Percentiles rank a stretch among this genome's conserved stretches.
Conservation (phyloP, 1,140 invertebrate genomes). For the Trachelipus rathkii region DNA sequence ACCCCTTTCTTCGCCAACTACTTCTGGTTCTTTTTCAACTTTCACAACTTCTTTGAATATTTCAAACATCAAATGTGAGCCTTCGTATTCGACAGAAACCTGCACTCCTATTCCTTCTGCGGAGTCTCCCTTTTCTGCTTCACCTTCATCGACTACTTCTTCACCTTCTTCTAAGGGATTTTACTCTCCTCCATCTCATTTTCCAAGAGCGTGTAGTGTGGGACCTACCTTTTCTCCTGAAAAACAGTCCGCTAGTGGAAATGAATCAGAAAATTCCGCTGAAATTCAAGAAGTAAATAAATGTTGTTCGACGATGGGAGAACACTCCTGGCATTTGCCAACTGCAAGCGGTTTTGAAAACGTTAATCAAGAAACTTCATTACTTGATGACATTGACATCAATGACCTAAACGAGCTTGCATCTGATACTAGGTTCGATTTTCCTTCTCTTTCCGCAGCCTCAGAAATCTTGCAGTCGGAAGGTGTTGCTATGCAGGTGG, state of each 20-base stretch:
- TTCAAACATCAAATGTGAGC: conserved; percentile 4
- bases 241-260: neutral
- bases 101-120: neutral
- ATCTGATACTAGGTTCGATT: neutral
- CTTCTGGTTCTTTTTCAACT: neutral
- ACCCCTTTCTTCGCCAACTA: neutral
- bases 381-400: neutral
- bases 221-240: neutral
- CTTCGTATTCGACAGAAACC: neutral
- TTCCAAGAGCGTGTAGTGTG: neutral
- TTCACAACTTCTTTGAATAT: neutral
- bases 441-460: neutral
- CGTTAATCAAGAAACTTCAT: neutral
- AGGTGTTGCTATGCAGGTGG: neutral
- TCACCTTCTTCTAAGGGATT: neutral
- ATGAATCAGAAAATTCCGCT: too few relatives aligned
- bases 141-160: neutral
- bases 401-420: neutral
- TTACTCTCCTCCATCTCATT: neutral
- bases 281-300: neutral
- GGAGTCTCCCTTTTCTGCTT: neutral
- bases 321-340: neutral
- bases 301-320: neutral
- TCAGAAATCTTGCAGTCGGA: neutral
- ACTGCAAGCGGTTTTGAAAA: neutral